These are phyloP conservation scores for Pristionchus fissidentatus DNA, from an alignment of 2,888 invertebrate genomes.

Conservation along the genomic window DNA sequence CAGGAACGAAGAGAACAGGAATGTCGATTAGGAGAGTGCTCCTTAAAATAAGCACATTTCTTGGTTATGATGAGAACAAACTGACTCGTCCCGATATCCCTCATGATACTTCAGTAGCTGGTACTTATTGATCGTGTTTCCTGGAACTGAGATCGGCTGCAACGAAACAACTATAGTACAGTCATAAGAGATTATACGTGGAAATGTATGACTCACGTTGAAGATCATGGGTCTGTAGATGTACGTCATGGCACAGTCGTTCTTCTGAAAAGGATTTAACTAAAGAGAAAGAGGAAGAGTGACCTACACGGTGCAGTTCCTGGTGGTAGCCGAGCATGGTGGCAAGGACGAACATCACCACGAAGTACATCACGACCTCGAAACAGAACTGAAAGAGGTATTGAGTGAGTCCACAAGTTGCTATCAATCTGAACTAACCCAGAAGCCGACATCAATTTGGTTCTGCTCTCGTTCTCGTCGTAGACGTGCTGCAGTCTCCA, in stretches of 20 bases:
- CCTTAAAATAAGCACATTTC: neutral
- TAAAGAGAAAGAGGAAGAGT: neutral
- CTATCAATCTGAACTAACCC: too few relatives aligned
- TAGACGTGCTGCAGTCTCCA: slow-evolving; percentile 18
- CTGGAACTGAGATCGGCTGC: neutral
- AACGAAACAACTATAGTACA: neutral
- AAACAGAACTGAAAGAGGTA: neutral
- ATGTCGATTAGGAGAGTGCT: slow-evolving; percentile 82
- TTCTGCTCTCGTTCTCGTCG: neutral
- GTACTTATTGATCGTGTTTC: neutral
- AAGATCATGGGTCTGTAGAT: slow-evolving; percentile 36
- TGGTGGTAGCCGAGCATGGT: neutral
- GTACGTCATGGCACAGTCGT: slow-evolving; percentile 27
- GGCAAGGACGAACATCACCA: neutral
- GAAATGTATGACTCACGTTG: neutral
- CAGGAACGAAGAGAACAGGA: slow-evolving; percentile 94
- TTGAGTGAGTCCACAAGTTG: neutral
- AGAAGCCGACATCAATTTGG: neutral
- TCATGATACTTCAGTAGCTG: neutral
- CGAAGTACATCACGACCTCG: neutral
- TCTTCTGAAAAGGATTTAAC: neutral
- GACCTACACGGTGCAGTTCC: neutral
- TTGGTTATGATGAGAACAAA: neutral
- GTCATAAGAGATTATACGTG: neutral
- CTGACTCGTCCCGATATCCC: slow-evolving; percentile 13